These are phyloP conservation scores for Xenentodon cancila DNA, from an alignment of 2,797 vertebrate species.

Conservation along the genomic window DNA sequence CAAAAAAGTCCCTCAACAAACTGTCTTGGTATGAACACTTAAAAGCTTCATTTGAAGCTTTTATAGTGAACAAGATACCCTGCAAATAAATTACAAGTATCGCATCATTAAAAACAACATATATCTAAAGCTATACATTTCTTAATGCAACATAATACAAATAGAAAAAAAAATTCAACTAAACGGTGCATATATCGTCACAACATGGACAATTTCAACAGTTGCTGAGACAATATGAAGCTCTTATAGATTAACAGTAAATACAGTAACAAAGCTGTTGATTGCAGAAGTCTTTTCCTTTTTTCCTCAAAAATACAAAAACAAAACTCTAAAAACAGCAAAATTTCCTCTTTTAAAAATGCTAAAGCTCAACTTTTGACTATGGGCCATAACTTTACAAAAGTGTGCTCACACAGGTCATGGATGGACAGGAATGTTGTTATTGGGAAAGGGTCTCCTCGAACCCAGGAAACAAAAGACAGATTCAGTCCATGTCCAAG, in stretches of 20 bases:
- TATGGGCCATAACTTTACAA: constrained; percentile 69
- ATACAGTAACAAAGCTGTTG: constrained; percentile 50
- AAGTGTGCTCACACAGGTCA: constrained; percentile 75
- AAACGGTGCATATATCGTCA: constrained; percentile 67
- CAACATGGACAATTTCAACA: constrained; percentile 57
- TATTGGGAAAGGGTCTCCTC: constrained; percentile 78
- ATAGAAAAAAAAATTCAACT: constrained; percentile 42
- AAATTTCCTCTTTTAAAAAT: constrained; percentile 40
- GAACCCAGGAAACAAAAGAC: constrained; percentile 80
- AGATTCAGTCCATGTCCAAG: constrained; percentile 81
- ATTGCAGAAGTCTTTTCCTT: constrained; percentile 33
- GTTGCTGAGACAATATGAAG: constrained; percentile 59
- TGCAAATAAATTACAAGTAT: constrained; percentile 78
- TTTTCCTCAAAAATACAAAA: constrained; percentile 30
- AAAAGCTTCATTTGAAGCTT: constrained; percentile 36
- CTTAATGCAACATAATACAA: constrained; percentile 51
- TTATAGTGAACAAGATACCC: constrained; percentile 40
- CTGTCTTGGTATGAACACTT: constrained; percentile 49
- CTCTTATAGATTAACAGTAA: constrained; percentile 62
- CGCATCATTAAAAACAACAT: constrained; percentile 68
- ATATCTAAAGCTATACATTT: constrained; percentile 70
- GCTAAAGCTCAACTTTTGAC: constrained; percentile 50
- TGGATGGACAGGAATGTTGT: constrained; percentile 82
- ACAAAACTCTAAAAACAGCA: constrained; percentile 37
- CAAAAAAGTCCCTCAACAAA: constrained; percentile 44